These are phyloP conservation scores for Chondrosia reniformis DNA, from an alignment of 37 sponge, comb jelly and placozoan genomes.

Conservation along the genomic window DNA sequence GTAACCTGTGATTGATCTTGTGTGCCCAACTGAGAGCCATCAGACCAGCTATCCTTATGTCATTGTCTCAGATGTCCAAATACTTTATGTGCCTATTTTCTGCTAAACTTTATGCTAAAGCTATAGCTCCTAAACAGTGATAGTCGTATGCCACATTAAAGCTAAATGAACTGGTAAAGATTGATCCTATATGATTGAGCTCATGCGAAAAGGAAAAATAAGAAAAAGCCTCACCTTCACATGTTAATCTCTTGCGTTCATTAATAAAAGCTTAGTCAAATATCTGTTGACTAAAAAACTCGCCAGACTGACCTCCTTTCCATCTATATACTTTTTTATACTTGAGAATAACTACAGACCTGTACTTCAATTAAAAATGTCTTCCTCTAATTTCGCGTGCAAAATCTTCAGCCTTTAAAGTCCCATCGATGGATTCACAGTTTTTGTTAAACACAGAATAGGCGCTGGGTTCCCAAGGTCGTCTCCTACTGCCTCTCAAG, in stretches of 20 bases:
- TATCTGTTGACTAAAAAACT: no score
- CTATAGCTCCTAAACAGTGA: constrained; percentile 79
- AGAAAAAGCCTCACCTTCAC: no score
- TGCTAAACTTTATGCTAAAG: constrained; percentile 81
- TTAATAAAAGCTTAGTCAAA: no score
- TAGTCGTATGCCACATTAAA: no score
- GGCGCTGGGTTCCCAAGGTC: constrained; percentile 79
- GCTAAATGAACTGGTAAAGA: no score
- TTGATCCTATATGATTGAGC: no score
- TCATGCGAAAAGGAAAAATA: no score
- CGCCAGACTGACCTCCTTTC: no score
- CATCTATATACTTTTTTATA: no score
- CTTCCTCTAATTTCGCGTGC: constrained; percentile 86
- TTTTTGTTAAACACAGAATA: constrained; percentile 94
- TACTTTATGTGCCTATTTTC: constrained; percentile 54
- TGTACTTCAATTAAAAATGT: no score
- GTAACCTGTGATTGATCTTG: constrained; percentile 60
- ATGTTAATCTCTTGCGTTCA: no score
- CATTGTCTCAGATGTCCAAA: constrained; percentile 82
- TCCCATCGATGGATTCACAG: constrained; percentile 87
- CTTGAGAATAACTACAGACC: no score
- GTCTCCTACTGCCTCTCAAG: constrained; percentile 43
- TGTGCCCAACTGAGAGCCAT: constrained; percentile 82
- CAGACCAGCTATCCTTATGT: constrained; percentile 81
- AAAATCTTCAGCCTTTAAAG: constrained; percentile 92